A percentile compares a stretch with the other conserved stretches of the same genome.
phyloP scores from a whole-genome alignment of 1,140 invertebrate species.

The Trigoniulus corallinus region DNA sequence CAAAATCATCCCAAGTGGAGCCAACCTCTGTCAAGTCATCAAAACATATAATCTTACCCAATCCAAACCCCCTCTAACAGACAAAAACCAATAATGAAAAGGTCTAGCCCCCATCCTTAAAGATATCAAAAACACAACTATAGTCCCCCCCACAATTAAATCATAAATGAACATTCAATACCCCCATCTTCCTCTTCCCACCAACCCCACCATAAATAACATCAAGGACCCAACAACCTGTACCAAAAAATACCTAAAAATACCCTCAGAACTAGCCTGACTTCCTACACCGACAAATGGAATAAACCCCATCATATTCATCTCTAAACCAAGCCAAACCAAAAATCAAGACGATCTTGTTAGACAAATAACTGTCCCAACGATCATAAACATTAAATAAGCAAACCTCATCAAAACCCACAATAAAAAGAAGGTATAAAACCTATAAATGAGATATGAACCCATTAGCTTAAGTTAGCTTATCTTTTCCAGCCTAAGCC shows the following conservation, averaged over 20 bases:
- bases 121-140: background rate
- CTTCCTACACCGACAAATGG: background rate
- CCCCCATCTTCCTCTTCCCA: background rate
- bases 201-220: background rate
- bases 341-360: background rate
- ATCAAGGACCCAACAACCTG: background rate
- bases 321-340: background rate
- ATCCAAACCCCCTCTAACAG: background rate
- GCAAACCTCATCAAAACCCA: background rate
- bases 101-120: background rate
- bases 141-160: background rate
- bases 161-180: background rate
- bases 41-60: background rate
- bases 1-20: background rate
- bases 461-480: background rate
- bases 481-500: background rate
- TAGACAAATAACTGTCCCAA: background rate
- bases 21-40: background rate
- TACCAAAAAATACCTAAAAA: background rate
- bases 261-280: background rate
- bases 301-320: background rate
- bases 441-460: background rate
- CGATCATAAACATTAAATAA: background rate
- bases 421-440: background rate
- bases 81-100: background rate